phyloP scores from a whole-genome alignment of 2,797 vertebrate genomes.

The Denticeps clupeoides region DNA sequence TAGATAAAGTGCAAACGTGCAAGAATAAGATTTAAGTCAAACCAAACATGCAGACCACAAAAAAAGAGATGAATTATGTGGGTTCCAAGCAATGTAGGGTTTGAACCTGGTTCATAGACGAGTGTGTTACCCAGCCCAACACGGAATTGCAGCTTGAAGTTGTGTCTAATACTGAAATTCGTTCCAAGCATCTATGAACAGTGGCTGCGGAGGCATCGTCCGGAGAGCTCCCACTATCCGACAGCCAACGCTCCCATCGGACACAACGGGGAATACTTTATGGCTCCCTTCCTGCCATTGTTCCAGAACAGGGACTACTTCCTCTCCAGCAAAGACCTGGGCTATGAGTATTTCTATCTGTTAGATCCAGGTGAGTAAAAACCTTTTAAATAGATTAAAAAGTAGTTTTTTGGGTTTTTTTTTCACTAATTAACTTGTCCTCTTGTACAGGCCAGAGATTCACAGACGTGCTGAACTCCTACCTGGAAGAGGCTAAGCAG shows the following conservation, averaged over 20 bases:
- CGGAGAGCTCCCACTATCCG: conserved; percentile 67
- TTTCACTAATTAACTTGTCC: too few species aligned
- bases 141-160: too few species aligned
- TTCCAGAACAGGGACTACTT: conserved; percentile 87
- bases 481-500: conserved; percentile 68
- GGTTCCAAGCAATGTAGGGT: too few species aligned
- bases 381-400: neutral
- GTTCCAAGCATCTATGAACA: conserved; percentile 83
- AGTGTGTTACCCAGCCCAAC: too few species aligned
- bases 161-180: too few species aligned
- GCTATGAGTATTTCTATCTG: conserved; percentile 88
- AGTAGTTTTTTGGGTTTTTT: too few species aligned
- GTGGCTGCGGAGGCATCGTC: conserved; percentile 80
- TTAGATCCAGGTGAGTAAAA: conserved; percentile 67
- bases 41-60: too few species aligned
- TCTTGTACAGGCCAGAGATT: conserved; percentile 52
- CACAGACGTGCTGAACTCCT: conserved; percentile 68
- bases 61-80: too few species aligned
- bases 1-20: too few species aligned
- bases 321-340: conserved; percentile 70
- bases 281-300: conserved; percentile 95
- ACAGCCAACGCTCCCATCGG: conserved; percentile 80
- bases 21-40: too few species aligned
- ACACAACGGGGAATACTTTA: conserved; percentile 88
- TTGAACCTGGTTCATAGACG: too few species aligned